Evolutionary conservation across 2,113 vertebrate species (phyloP), one percentile per base, ranked within the genome.

Genomic region (Pyrgilauda ruficollis): DNA sequence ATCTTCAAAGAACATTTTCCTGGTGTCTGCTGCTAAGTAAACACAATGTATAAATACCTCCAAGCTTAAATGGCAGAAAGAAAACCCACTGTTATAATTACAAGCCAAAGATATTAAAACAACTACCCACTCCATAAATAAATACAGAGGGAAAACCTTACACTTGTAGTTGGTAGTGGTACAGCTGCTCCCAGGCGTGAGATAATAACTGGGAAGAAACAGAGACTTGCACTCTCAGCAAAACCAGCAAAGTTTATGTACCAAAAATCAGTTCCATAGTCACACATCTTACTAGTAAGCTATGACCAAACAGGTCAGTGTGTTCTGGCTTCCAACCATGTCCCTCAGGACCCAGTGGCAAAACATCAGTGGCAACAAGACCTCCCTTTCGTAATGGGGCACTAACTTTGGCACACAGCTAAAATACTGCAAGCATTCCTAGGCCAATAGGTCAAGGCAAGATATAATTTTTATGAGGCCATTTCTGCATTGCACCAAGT

Each of bases 371-470:
- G 81, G 89, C 81, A 26, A 9, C 12, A 20, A 6, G 66, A 69
- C 16, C 18, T 47, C 41, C 44, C 26, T 33, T 93, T 58, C 78
- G 21, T 70, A 90, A 9, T 9, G 62, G 49, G 59, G 55, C 39
- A 11, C 62, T 55, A 33, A 58, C 72, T 91, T 26, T 14, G 76
- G 39, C 37, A 49, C 28, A 33, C 9, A 26, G 84, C 31, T 89
- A 63, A 94, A 97, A 95, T 89, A 61, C n/a, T 78, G 47, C 91
- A 50, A 85, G 68, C 37, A 52, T 79, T 93, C 24, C 2, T 33
- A 68, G 73, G 78, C 84, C 82, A 91, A 96, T 96, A 94, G 94
- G 96, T 97, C 86, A 96, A 83, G 28, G 66, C 83, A 66, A 87
- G 31, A 76, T 27, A 49, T 83, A 16, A 31, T 47, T 94, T 92